phyloP scores from a whole-genome alignment of 1,140 invertebrate species.

The Patella vulgata region DNA sequence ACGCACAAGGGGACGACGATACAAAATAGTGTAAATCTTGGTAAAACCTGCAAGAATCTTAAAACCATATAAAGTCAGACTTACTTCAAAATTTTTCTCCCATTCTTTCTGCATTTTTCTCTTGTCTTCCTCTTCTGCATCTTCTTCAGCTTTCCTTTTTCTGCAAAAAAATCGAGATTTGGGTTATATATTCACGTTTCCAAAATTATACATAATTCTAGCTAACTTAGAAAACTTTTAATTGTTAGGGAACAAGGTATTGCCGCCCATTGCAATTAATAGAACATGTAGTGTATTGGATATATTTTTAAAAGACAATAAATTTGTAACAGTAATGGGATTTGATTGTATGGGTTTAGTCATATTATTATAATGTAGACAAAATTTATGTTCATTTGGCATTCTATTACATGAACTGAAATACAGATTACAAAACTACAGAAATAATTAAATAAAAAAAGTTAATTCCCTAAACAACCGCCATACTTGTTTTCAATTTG shows the following conservation, averaged over 20 bases:
- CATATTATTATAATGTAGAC: no score
- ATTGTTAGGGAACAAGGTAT: background rate
- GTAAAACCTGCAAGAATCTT: no score
- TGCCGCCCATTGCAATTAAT: background rate
- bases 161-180: slow-evolving; percentile 55
- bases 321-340: background rate
- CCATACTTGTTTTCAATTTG: no score
- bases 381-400: no score
- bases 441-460: no score
- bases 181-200: slow-evolving; percentile 8
- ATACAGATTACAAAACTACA: no score
- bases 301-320: background rate
- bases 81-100: slow-evolving; percentile 98
- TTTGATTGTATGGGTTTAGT: no score
- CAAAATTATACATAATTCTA: background rate
- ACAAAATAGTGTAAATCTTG: no score
- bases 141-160: slow-evolving; percentile 93
- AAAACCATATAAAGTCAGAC: no score
- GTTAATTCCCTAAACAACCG: no score
- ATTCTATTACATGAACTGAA: no score
- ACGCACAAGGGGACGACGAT: no score
- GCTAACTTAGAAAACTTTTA: background rate
- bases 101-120: slow-evolving; percentile 91
- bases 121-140: slow-evolving; percentile 91
- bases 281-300: background rate